These are phyloP conservation scores for Grapholita molesta DNA, from an alignment of 1,140 invertebrate genomes.

Conservation along the genomic window DNA sequence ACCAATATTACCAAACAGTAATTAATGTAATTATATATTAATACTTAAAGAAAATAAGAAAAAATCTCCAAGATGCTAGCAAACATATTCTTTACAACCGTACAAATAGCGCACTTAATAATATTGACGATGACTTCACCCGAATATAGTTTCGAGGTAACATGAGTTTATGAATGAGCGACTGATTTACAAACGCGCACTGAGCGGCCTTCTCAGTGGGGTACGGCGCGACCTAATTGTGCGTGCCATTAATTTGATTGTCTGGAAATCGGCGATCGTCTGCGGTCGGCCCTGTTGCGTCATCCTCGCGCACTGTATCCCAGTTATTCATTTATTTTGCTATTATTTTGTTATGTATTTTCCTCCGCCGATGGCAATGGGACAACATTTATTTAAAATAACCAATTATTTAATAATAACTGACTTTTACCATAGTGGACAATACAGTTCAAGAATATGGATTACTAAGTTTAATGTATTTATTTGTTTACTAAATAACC, in stretches of 20 bases:
- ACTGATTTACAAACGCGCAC: not conserved
- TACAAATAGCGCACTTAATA: not conserved
- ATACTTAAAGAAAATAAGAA: too few species aligned
- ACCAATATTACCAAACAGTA: too few species aligned
- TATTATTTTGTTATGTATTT: too few species aligned
- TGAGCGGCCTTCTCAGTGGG: constrained; percentile 1
- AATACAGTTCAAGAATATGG: too few species aligned
- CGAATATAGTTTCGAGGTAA: not conserved
- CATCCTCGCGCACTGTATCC: not conserved
- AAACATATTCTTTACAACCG: too few species aligned
- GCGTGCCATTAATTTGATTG: constrained; percentile 16
- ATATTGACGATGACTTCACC: not conserved
- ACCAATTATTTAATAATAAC: too few species aligned
- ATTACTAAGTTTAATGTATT: too few species aligned
- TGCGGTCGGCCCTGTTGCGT: not conserved
- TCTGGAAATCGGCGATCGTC: constrained; percentile 13
- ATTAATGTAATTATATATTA: too few species aligned
- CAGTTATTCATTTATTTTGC: not conserved
- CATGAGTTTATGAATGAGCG: constrained; percentile 5
- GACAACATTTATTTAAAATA: too few species aligned
- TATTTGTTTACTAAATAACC: too few species aligned
- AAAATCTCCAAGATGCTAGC: not conserved
- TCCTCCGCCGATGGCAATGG: not conserved
- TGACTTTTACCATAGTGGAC: too few species aligned
- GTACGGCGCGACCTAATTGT: constrained; percentile 2